Evolutionary conservation across 2,113 vertebrate genomes (phyloP).

Genomic region (Taxidea taxus): DNA sequence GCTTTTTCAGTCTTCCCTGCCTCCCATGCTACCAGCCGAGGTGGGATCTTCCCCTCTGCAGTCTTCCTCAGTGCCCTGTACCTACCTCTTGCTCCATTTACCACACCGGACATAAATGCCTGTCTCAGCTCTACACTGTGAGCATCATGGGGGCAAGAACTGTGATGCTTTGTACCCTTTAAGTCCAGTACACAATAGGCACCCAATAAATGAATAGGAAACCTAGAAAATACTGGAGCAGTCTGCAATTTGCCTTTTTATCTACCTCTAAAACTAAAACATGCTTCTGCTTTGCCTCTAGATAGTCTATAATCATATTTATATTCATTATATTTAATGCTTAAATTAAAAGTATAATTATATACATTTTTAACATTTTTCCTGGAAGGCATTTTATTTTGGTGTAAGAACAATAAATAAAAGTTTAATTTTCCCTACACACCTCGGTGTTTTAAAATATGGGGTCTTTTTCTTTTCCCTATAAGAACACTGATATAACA

Average conservation of each 20-base stretch:
- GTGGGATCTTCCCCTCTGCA: not conserved
- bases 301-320: not conserved
- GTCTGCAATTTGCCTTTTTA: not conserved
- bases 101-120: not conserved
- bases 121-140: not conserved
- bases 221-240: not conserved
- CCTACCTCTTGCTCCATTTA: not conserved
- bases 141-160: not conserved
- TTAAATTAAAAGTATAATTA: slow-evolving; percentile 30
- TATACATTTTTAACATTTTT: slow-evolving; percentile 1
- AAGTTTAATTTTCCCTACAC: slow-evolving; percentile 2
- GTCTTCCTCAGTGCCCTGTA: not conserved
- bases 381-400: not conserved
- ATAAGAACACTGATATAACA: not conserved
- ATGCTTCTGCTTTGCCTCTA: not conserved
- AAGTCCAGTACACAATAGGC: not conserved
- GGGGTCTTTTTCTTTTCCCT: not conserved
- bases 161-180: not conserved
- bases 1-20: not conserved
- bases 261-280: not conserved
- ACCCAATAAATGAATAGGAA: not conserved
- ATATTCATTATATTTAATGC: not conserved
- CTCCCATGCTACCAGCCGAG: not conserved
- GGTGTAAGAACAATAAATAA: not conserved
- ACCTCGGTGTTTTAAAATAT: slow-evolving; percentile 1